These are phyloP conservation scores for Ladona fulva DNA, from an alignment of 1,140 invertebrate species.

Conservation along the genomic window DNA sequence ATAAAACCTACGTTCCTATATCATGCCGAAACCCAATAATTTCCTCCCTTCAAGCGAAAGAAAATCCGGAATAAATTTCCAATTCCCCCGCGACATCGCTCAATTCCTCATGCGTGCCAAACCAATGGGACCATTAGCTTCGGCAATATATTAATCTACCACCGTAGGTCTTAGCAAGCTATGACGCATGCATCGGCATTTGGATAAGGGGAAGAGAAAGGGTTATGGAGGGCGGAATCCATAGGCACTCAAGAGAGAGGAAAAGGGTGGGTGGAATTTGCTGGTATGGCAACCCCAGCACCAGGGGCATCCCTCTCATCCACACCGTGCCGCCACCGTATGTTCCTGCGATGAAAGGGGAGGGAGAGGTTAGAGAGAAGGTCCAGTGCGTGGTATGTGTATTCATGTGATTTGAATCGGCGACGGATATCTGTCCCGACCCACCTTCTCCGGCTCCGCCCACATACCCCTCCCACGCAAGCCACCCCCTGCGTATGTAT, in stretches of 20 bases:
- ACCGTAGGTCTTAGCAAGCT: background rate
- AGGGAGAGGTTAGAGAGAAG: background rate
- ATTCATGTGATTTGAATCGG: conserved; percentile 1
- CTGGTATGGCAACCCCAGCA: background rate
- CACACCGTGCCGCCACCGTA: background rate
- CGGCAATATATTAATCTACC: no score
- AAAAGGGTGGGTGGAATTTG: background rate
- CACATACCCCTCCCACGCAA: background rate
- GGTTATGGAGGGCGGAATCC: background rate
- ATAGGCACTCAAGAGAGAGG: background rate
- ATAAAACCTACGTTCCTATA: no score
- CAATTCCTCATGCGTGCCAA: no score
- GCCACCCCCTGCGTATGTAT: background rate
- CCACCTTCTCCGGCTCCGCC: background rate
- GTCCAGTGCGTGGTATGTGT: background rate
- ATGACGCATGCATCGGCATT: background rate
- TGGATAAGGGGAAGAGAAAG: background rate
- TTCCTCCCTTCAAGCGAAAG: no score
- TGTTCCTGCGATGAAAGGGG: background rate
- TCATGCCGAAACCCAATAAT: no score
- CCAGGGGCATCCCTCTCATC: background rate
- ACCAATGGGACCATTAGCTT: no score
- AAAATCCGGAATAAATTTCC: no score
- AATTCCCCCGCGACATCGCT: no score
- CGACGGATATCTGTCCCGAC: background rate